Evolutionary conservation across 2,113 vertebrate species (phyloP).

Genomic region (Seriola aureovittata): DNA sequence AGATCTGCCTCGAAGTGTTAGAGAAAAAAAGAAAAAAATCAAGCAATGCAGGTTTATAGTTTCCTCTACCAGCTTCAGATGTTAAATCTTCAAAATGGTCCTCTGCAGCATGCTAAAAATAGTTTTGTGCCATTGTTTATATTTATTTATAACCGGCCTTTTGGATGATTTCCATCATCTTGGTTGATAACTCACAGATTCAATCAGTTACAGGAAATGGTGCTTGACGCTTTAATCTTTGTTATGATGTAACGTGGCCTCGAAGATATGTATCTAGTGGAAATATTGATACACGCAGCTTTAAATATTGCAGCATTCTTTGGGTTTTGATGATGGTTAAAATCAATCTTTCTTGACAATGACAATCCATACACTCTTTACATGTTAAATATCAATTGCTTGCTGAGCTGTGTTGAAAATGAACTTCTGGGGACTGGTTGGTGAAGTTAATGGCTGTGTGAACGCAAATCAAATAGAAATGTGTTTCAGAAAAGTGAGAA

Average conservation of each 20-base stretch:
- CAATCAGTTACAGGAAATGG: not conserved
- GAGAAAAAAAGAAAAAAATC: not conserved
- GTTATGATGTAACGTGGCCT: not conserved
- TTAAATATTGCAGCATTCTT: not conserved
- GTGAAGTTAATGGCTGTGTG: slow-evolving; percentile 28
- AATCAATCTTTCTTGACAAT: not conserved
- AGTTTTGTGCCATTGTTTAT: not conserved
- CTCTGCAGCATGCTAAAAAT: not conserved
- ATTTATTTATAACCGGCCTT: not conserved
- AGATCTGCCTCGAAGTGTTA: not conserved
- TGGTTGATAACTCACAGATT: not conserved
- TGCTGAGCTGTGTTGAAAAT: not conserved
- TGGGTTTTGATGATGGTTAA: not conserved
- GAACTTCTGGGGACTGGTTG: slow-evolving; percentile 2
- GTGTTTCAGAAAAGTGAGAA: slow-evolving; percentile 33
- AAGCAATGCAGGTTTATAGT: not conserved
- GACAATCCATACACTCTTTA: not conserved
- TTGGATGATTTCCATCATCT: not conserved
- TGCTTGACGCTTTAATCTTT: not conserved
- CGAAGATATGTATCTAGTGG: not conserved
- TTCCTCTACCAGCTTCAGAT: not conserved
- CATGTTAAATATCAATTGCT: not conserved
- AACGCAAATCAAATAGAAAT: slow-evolving; percentile 23
- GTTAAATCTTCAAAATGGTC: not conserved
- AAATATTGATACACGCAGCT: not conserved